These are phyloP conservation scores for Porites cylindrica DNA, from an alignment of 92 coral and sea anemone species.

Conservation along the genomic window DNA sequence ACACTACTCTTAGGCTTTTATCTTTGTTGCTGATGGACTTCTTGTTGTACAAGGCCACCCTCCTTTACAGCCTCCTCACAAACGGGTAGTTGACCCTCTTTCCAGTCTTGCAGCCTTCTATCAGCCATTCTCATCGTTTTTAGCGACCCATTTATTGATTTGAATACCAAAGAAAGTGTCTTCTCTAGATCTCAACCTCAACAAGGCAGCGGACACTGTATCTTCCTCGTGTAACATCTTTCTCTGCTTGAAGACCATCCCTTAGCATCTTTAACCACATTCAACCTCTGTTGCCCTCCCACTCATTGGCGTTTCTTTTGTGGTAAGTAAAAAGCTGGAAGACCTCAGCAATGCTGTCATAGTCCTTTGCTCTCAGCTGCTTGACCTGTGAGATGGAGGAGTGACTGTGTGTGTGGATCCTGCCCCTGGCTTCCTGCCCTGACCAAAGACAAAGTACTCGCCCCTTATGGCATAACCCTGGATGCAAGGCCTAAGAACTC, in stretches of 20 bases:
- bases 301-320: constrained; percentile 39
- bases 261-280: constrained; percentile 45
- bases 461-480: constrained; percentile 20
- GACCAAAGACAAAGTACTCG: constrained; percentile 15
- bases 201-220: constrained; percentile 38
- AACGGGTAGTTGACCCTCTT: constrained; percentile 20
- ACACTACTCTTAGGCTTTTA: not conserved
- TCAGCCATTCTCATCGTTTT: constrained; percentile 43
- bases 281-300: not conserved
- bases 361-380: constrained; percentile 32
- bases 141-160: constrained; percentile 28
- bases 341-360: constrained; percentile 29
- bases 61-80: constrained; percentile 17
- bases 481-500: not conserved
- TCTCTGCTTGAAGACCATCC: constrained; percentile 39
- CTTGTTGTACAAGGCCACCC: constrained; percentile 38
- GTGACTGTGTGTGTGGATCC: constrained; percentile 53
- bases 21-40: constrained; percentile 13
- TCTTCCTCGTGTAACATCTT: constrained; percentile 48
- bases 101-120: constrained; percentile 25
- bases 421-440: constrained; percentile 25
- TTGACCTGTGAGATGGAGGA: constrained; percentile 29
- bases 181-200: constrained; percentile 47
- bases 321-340: constrained; percentile 35
- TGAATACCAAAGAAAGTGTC: constrained; percentile 40